Evolutionary conservation across 2,888 invertebrate species (phyloP).

Genomic region (Acanthosepion lycidas): DNA sequence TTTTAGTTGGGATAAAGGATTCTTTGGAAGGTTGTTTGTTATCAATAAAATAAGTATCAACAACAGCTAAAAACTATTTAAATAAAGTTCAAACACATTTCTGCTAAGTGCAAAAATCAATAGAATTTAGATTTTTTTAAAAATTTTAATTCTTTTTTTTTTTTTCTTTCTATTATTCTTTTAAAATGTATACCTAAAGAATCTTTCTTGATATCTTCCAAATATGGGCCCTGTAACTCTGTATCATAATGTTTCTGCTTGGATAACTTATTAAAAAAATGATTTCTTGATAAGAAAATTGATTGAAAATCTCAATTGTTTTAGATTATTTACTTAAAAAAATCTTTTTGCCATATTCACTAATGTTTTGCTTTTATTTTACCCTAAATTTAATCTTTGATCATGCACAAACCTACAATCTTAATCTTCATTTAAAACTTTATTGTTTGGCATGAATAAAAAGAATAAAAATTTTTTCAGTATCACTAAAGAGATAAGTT

Average conservation of each 20-base stretch:
- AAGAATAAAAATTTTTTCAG: not conserved
- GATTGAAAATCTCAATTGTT: not conserved
- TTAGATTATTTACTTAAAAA: not conserved
- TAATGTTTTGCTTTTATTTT: not conserved
- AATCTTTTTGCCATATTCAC: not conserved
- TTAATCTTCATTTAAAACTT: not conserved
- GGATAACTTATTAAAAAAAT: not conserved
- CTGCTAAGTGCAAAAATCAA: not conserved
- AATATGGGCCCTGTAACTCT: not conserved
- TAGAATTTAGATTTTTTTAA: not conserved
- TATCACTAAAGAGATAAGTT: not conserved
- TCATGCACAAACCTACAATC: not conserved
- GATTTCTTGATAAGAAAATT: not conserved
- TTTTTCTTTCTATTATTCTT: not conserved
- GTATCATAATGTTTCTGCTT: not conserved
- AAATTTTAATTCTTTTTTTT: no score
- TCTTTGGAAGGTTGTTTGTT: not conserved
- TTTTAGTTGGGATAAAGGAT: not conserved
- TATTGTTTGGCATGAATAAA: not conserved
- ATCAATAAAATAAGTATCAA: conserved; percentile 33
- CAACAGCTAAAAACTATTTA: not conserved
- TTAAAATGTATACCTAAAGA: not conserved
- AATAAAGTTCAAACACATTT: conserved; percentile 16
- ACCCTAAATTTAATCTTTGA: not conserved
- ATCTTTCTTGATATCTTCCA: not conserved